Conservation (phyloP, 2,797 vertebrate species). For the Enteromius radiatus region DNA sequence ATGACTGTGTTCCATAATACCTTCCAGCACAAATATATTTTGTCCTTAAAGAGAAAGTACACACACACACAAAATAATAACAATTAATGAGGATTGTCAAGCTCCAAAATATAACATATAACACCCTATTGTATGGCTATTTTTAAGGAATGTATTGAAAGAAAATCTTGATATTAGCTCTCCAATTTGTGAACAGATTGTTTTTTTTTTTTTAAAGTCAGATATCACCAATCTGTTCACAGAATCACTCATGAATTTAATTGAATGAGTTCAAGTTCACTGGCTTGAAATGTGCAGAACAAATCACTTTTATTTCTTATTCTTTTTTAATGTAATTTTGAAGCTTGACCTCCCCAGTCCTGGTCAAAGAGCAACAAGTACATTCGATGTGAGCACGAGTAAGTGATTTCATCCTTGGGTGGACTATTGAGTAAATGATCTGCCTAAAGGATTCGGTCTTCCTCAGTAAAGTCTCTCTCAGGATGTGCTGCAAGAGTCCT, state of each 20-base stretch:
- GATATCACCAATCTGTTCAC: not conserved
- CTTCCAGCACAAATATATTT: conserved; percentile 43
- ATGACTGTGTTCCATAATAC: not conserved
- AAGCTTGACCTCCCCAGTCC: not conserved
- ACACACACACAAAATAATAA: not conserved
- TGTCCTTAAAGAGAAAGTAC: conserved; percentile 5
- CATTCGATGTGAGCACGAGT: not conserved
- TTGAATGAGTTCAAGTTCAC: not conserved
- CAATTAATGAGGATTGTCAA: no score
- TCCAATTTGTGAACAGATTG: not conserved
- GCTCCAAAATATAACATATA: not conserved
- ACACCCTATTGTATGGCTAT: not conserved
- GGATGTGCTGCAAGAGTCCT: conserved; percentile 61
- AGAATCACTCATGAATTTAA: not conserved
- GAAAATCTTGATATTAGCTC: not conserved
- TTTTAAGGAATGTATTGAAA: not conserved
- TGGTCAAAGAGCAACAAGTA: not conserved
- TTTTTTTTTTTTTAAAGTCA: not conserved
- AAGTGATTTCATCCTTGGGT: not conserved
- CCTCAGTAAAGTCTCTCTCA: conserved; percentile 63
- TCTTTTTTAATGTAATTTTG: not conserved
- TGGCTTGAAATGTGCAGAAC: not conserved
- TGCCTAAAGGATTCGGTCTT: conserved; percentile 62
- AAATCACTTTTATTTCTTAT: not conserved
- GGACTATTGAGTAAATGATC: conserved; percentile 10